Evolutionary conservation across 2,888 invertebrate species (phyloP), one percentile per base, ranked within the genome.

Genomic region (Pyrrhosoma nymphula): DNA sequence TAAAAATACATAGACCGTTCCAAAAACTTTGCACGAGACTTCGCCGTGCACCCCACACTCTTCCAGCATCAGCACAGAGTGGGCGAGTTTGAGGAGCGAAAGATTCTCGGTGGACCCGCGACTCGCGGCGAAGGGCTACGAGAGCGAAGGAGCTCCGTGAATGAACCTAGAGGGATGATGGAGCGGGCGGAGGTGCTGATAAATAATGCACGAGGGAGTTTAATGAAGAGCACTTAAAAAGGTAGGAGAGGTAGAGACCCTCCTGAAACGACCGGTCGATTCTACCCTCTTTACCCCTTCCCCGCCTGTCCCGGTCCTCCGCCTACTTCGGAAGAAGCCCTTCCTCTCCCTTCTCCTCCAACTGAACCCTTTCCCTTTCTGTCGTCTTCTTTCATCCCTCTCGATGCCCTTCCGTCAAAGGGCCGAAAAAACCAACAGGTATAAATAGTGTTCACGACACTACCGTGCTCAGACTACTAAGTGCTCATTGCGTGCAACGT

Each of bases 191-290:
- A n/a, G n/a, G n/a, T 10, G 47, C 47, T 93, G 69, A 63, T 75
- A 75, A 69, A 93, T 93, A 75, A 75, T 93, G 23, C 91, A 91
- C 14, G n/a, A 93, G 69, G 47, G 47, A 75, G 47, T 63, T 63
- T 93, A 91, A 75, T 75, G 93, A 93, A 55, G 89, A 89, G 89
- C 89, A 47, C 93, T 69, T 69, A 39, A 47, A 60, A 69, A 93
- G 63, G 69, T 14, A 18, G 30, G 82, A 82, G 93, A 82, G 93
- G 47, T 47, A 26, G 55, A 69, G 63, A 8, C 69, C 47, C 55
- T 75, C n/a, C 93, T 39, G 69, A 26, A n/a, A 35, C 47, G 89
- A 55, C 35, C 82, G 47, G 55, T n/a, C 89, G 89, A 89, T 89
- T 20, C 89, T 47, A 20, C 89, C 23, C 55, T 20, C 20, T 26